phyloP scores from a whole-genome alignment of 2,888 invertebrate species.

The Heteropelma amictum region DNA sequence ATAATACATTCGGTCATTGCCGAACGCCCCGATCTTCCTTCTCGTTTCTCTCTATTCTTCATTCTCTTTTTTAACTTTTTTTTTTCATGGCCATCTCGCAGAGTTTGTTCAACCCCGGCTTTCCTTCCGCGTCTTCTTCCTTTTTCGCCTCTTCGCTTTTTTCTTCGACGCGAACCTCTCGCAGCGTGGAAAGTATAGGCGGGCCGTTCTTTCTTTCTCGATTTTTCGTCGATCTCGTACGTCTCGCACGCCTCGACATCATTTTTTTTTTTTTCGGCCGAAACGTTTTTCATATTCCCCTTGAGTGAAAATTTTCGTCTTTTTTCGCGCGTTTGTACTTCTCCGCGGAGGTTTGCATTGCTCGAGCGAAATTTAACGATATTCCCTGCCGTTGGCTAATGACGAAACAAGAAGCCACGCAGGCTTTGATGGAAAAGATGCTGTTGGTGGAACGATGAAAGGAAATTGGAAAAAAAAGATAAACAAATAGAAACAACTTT shows the following conservation, averaged over 20 bases:
- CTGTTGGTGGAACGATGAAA: background rate
- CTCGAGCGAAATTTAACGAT: background rate
- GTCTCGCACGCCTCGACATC: background rate
- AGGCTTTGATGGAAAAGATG: background rate
- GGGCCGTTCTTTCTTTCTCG: background rate
- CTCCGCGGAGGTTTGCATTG: background rate
- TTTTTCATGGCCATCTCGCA: no score
- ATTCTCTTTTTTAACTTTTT: no score
- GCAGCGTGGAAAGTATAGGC: background rate
- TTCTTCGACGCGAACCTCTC: background rate
- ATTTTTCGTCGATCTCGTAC: constrained; percentile 1
- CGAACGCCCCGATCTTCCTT: background rate
- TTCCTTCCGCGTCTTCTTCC: background rate
- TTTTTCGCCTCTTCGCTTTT: background rate
- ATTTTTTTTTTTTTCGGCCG: background rate
- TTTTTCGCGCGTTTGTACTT: background rate
- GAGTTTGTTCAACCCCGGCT: no score
- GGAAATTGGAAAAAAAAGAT: no score
- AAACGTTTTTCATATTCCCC: background rate
- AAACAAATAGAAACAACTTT: background rate
- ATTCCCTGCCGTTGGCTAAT: background rate
- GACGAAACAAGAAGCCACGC: background rate
- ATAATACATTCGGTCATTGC: constrained; percentile 33
- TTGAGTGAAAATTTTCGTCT: no score
- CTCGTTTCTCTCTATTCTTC: constrained; percentile 3